Evolutionary conservation across 2,797 vertebrate genomes (phyloP).

Genomic region (Cheirogaleus major): DNA sequence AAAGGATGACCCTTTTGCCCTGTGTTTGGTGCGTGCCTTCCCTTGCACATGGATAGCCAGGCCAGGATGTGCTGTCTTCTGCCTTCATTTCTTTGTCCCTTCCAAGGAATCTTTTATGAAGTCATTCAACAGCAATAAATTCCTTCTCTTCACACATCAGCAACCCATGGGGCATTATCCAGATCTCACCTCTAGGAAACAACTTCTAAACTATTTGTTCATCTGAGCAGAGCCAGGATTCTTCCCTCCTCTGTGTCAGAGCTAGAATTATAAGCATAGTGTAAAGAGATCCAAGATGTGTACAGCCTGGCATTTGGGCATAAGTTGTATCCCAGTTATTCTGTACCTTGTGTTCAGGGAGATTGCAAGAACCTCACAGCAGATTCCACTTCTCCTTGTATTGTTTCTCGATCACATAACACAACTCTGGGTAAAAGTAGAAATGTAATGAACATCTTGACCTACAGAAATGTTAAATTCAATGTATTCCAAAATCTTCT

Average conservation of each 20-base stretch:
- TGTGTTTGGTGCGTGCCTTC: rapidly evolving
- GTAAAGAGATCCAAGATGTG: rapidly evolving
- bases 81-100: background rate
- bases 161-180: rapidly evolving
- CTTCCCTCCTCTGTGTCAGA: background rate
- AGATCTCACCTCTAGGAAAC: background rate
- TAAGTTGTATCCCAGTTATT: rapidly evolving
- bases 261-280: background rate
- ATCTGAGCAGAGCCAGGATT: background rate
- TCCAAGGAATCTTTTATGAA: background rate
- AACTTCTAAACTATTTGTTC: rapidly evolving
- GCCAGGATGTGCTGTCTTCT: background rate
- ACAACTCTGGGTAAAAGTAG: background rate
- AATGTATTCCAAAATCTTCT: background rate
- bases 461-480: background rate
- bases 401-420: background rate
- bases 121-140: too few relatives aligned
- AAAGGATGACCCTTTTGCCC: background rate
- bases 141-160: background rate
- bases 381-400: background rate
- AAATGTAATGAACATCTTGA: rapidly evolving
- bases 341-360: background rate
- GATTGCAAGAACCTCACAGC: background rate
- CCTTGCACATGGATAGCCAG: rapidly evolving
- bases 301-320: rapidly evolving